A percentile compares a stretch with the other conserved stretches of the same genome.
Evolutionary conservation across 1,140 invertebrate genomes (phyloP).

Genomic region (Heterodera carotae): DNA sequence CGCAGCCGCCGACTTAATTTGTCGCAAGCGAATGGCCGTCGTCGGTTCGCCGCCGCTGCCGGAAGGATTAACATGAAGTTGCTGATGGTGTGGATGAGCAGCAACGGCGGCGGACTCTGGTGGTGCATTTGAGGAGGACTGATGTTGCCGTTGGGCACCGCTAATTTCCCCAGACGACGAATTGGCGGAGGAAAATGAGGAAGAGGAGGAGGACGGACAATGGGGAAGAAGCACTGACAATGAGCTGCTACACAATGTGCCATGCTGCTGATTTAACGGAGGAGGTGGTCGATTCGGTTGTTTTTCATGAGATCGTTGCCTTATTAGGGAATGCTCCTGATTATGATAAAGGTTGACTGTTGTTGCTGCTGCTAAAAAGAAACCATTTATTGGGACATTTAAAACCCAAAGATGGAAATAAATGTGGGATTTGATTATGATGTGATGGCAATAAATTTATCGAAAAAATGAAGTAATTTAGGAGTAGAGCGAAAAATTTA

Average conservation of each 20-base stretch:
- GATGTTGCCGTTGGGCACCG: no score
- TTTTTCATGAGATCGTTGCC: neutral
- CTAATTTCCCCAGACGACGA: neutral
- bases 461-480: no score
- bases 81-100: neutral
- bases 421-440: no score
- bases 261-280: neutral
- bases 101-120: no score
- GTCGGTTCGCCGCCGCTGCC: neutral
- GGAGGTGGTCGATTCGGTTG: neutral
- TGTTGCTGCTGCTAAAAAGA: no score
- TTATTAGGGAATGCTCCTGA: neutral
- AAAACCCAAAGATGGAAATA: no score
- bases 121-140: neutral
- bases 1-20: neutral
- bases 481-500: no score
- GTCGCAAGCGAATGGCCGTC: neutral
- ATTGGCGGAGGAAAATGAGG: neutral
- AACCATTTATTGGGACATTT: no score
- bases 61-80: no score
- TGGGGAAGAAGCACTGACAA: neutral
- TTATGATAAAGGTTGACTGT: neutral
- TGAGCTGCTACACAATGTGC: neutral
- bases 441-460: no score
- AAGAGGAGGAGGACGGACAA: neutral